Conservation (phyloP, 2,113 vertebrate genomes). For the Erinaceus europaeus region DNA sequence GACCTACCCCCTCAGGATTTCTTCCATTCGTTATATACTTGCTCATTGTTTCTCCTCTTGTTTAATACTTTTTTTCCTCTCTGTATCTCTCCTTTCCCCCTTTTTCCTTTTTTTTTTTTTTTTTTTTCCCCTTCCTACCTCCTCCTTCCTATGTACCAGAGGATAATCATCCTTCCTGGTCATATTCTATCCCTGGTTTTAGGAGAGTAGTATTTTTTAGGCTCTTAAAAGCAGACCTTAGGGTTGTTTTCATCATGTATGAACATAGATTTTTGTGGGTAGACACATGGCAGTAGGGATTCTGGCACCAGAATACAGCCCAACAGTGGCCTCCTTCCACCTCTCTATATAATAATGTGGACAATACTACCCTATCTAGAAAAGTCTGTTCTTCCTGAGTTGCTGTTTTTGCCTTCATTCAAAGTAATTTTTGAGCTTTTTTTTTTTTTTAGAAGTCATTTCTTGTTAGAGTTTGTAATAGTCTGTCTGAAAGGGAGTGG, state of each 20-base stretch:
- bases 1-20: not conserved
- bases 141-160: not conserved
- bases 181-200: not conserved
- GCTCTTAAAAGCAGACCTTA: not conserved
- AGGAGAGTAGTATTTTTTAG: not conserved
- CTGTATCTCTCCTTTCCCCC: not conserved
- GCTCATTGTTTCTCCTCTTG: not conserved
- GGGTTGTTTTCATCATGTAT: accelerated
- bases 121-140: not conserved
- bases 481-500: not conserved
- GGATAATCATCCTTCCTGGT: not conserved
- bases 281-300: not conserved
- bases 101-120: too few species aligned
- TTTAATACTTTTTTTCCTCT: not conserved
- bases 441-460: constrained; percentile 54
- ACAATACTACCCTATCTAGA: not conserved
- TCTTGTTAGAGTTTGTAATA: constrained; percentile 36
- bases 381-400: not conserved
- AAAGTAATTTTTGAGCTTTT: not conserved
- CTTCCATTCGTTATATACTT: not conserved
- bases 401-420: not conserved
- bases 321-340: not conserved
- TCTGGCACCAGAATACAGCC: not conserved
- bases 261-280: not conserved
- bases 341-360: accelerated